phyloP scores from a whole-genome alignment of 2,797 vertebrate genomes.

The Catharus ustulatus region DNA sequence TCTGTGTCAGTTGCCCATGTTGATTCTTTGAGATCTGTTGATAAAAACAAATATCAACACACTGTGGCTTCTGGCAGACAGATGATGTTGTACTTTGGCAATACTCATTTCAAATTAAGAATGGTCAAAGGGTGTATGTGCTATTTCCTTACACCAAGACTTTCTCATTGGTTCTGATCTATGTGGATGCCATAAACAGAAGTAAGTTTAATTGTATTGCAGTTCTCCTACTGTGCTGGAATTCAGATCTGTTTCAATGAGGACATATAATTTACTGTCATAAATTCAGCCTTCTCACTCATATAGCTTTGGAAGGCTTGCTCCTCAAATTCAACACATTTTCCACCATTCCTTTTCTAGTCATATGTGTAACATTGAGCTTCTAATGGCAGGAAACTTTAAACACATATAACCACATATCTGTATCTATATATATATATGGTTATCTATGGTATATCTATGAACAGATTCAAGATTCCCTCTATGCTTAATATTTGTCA shows the following conservation, averaged over 20 bases:
- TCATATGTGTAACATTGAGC: background rate
- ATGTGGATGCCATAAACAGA: background rate
- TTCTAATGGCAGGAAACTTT: background rate
- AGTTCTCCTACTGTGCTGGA: background rate
- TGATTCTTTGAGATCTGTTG: slow-evolving; percentile 3
- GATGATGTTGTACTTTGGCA: background rate
- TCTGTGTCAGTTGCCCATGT: background rate
- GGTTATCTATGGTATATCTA: background rate
- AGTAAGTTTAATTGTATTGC: background rate
- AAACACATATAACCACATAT: background rate
- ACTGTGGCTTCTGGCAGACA: background rate
- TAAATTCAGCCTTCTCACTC: background rate
- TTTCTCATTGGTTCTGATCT: background rate
- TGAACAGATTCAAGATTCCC: background rate
- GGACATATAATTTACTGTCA: background rate
- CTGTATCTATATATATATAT: background rate
- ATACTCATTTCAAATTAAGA: background rate
- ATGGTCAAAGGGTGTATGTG: background rate
- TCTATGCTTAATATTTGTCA: background rate
- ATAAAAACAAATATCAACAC: background rate
- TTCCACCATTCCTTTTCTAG: background rate
- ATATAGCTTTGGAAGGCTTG: background rate
- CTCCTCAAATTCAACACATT: background rate
- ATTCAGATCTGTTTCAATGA: background rate
- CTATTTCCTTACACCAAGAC: background rate